Percentiles rank a stretch among this genome's conserved stretches.
phyloP scores from a whole-genome alignment of 2,113 vertebrate genomes.

The Zosterops borbonicus region DNA sequence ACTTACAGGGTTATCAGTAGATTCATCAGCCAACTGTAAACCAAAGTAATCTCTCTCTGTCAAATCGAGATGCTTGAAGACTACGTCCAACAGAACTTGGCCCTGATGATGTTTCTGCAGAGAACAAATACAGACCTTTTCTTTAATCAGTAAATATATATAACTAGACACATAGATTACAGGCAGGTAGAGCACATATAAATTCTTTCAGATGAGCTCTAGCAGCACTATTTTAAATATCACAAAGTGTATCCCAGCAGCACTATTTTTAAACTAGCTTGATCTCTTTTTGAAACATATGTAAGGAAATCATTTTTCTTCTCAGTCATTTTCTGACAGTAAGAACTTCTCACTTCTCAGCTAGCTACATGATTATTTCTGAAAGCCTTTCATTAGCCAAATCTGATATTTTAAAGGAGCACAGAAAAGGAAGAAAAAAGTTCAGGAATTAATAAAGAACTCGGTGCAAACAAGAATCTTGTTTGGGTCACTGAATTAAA shows the following conservation, averaged over 20 bases:
- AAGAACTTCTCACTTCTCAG: constrained; percentile 13
- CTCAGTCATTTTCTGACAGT: constrained; percentile 25
- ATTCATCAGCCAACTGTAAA: constrained; percentile 92
- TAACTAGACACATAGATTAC: background rate
- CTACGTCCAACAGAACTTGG: constrained; percentile 90
- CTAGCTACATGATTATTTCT: background rate
- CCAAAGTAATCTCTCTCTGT: constrained; percentile 98
- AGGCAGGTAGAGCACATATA: background rate
- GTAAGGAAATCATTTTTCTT: background rate
- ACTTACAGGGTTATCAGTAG: constrained; percentile 92
- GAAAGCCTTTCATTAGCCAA: constrained; percentile 21
- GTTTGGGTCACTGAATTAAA: background rate
- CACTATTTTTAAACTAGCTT: background rate
- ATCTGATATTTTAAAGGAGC: background rate
- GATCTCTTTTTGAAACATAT: background rate
- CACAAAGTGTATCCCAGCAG: background rate
- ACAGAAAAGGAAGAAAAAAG: background rate
- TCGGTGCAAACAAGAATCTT: background rate
- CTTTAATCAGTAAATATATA: background rate
- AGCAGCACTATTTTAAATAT: background rate
- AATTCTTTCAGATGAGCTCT: background rate
- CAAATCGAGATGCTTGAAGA: constrained; percentile 97
- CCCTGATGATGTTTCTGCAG: constrained; percentile 93
- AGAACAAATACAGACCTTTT: background rate
- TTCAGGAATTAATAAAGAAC: background rate